phyloP scores from a whole-genome alignment of 2,113 vertebrate species.

The Danio rerio region DNA sequence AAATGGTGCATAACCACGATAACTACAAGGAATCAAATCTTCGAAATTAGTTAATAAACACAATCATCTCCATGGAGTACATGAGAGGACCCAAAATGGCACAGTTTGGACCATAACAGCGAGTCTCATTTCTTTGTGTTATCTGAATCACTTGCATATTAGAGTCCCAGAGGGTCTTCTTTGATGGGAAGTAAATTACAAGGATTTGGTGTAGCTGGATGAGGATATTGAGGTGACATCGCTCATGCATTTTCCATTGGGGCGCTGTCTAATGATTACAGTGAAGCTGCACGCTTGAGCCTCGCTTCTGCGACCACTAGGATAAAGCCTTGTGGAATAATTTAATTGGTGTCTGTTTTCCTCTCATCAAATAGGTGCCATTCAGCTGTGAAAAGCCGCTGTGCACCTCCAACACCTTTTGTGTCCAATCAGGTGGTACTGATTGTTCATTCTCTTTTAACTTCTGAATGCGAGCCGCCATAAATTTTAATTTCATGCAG shows the following conservation, averaged over 20 bases:
- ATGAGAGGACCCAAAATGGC: neutral
- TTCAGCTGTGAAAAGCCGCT: slow-evolving; percentile 61
- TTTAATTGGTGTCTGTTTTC: slow-evolving; percentile 77
- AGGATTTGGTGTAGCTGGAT: slow-evolving; percentile 55
- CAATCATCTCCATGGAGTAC: neutral
- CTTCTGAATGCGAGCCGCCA: slow-evolving; percentile 58
- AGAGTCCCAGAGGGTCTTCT: slow-evolving; percentile 67
- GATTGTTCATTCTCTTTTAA: slow-evolving; percentile 63
- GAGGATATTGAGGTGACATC: slow-evolving; percentile 60
- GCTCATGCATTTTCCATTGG: slow-evolving; percentile 47
- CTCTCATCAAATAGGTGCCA: slow-evolving; percentile 68
- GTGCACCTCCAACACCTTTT: slow-evolving; percentile 62
- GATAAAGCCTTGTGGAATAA: slow-evolving; percentile 76
- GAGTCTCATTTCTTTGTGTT: neutral
- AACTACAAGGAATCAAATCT: neutral
- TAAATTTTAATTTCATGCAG: slow-evolving; percentile 64
- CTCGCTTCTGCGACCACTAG: slow-evolving; percentile 67
- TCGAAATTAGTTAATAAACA: neutral
- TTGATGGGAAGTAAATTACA: slow-evolving; percentile 58
- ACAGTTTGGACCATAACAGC: neutral
- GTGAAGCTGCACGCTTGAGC: slow-evolving; percentile 52
- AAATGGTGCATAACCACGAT: neutral
- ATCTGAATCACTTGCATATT: slow-evolving; percentile 32
- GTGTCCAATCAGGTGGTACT: slow-evolving; percentile 62
- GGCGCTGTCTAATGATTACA: slow-evolving; percentile 59